Percentiles rank a stretch among this genome's conserved stretches.
phyloP scores from a whole-genome alignment of 2,113 vertebrate genomes.

The Coregonus clupeaformis region DNA sequence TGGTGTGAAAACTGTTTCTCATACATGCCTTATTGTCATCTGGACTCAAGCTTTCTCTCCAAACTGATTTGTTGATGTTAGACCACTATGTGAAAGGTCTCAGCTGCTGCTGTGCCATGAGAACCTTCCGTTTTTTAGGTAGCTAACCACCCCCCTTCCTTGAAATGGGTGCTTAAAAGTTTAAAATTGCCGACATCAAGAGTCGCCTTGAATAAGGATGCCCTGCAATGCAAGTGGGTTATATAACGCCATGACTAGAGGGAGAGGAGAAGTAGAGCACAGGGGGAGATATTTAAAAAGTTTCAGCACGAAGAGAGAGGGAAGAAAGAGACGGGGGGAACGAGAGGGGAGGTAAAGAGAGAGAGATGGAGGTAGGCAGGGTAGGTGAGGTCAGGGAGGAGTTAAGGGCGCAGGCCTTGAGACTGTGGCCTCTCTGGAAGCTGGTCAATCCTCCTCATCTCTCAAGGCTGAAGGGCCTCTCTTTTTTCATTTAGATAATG shows the following conservation, averaged over 20 bases:
- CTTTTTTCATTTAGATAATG: constrained; percentile 69
- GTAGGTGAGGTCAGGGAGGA: constrained; percentile 40
- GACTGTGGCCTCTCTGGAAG: constrained; percentile 34
- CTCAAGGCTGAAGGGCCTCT: constrained; percentile 32
- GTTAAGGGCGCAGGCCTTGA: constrained; percentile 32
- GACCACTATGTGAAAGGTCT: constrained; percentile 12
- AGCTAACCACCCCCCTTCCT: constrained; percentile 45
- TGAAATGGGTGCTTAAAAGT: constrained; percentile 57
- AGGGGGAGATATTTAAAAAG: constrained; percentile 66
- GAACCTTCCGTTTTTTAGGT: constrained; percentile 45
- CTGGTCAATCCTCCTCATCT: constrained; percentile 37
- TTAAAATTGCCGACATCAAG: constrained; percentile 67
- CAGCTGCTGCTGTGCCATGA: constrained; percentile 24
- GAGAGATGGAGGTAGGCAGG: constrained; percentile 48
- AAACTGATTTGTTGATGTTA: constrained; percentile 3
- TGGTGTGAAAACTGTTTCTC: constrained; percentile 34
- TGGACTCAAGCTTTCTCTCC: constrained; percentile 21
- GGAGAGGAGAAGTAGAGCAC: constrained; percentile 66
- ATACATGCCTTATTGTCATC: constrained; percentile 35
- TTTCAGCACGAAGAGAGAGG: constrained; percentile 57
- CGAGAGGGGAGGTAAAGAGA: constrained; percentile 21
- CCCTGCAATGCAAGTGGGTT: constrained; percentile 59
- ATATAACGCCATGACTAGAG: constrained; percentile 68
- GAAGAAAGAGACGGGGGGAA: constrained; percentile 49
- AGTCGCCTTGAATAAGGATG: constrained; percentile 64